A percentile compares a stretch with the other conserved stretches of the same genome.
phyloP scores from a whole-genome alignment of 2,888 invertebrate genomes.

The Hermaeophaga mercurialis region DNA sequence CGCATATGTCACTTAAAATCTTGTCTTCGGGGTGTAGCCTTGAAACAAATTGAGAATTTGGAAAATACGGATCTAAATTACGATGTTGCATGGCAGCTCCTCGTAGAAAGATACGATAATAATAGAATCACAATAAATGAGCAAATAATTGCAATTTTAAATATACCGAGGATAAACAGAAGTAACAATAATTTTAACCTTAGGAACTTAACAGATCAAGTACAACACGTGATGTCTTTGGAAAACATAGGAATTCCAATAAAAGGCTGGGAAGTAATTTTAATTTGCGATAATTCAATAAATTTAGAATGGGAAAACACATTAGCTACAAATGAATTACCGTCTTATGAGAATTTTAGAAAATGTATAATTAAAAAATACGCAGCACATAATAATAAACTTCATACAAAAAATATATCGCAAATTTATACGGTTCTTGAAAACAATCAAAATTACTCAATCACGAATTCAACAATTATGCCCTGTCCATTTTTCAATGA shows the following conservation, averaged over 20 bases:
- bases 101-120: conserved; percentile 5
- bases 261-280: not conserved
- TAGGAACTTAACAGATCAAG: not conserved
- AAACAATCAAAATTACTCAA: not conserved
- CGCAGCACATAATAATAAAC: not conserved
- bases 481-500: not conserved
- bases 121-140: conserved; percentile 2
- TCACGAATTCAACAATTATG: not conserved
- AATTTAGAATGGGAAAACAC: conserved; percentile 1
- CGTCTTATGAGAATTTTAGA: not conserved
- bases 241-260: not conserved
- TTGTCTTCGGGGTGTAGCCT: not conserved
- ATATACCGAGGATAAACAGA: not conserved
- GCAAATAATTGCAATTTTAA: not conserved
- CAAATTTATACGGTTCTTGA: not conserved
- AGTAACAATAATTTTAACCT: not conserved
- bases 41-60: conserved; percentile 3
- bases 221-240: conserved; percentile 5
- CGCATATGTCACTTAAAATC: conserved; percentile 1
- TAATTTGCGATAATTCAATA: not conserved
- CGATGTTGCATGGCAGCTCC: conserved; percentile 3
- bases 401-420: not conserved
- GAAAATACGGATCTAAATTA: conserved; percentile 5
- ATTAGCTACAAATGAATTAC: not conserved
- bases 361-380: conserved; percentile 1